A percentile compares a stretch with the other conserved stretches of the same genome.
Evolutionary conservation across 1,140 invertebrate genomes (phyloP).

Genomic region (Cydia pomonella): DNA sequence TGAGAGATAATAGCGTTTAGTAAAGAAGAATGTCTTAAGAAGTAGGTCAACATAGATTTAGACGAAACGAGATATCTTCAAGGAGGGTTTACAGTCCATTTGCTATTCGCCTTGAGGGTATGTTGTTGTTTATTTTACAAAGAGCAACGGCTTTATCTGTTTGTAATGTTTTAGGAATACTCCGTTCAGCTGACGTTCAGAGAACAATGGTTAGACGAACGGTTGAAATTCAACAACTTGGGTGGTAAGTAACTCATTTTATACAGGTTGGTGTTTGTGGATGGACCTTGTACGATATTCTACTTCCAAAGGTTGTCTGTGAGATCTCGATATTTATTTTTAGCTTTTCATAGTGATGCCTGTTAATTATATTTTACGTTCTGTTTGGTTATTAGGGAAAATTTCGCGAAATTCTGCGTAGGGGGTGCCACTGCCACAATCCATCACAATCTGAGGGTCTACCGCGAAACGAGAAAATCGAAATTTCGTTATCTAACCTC

Average conservation of each 20-base stretch:
- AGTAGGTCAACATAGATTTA: slow-evolving; percentile 10
- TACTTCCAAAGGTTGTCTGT: slow-evolving; percentile 33
- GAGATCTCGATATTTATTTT: slow-evolving; percentile 27
- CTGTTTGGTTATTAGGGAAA: too few species aligned
- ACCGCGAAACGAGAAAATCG: too few species aligned
- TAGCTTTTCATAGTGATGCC: too few species aligned
- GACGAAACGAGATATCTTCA: slow-evolving; percentile 16
- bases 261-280: neutral
- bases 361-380: too few species aligned
- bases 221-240: slow-evolving; percentile 94
- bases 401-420: too few species aligned
- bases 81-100: slow-evolving; percentile 8
- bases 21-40: slow-evolving; percentile 1
- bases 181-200: slow-evolving; percentile 97
- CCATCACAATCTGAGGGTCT: too few species aligned
- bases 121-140: slow-evolving; percentile 20
- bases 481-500: too few species aligned
- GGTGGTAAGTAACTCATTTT: slow-evolving; percentile 82
- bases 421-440: too few species aligned
- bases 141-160: slow-evolving; percentile 23
- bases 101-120: slow-evolving; percentile 13
- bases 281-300: neutral
- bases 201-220: slow-evolving; percentile 97
- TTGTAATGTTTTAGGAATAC: slow-evolving; percentile 89
- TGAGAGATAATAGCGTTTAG: slow-evolving; percentile 23